Base-by-base conservation (phyloP, 2,888 invertebrate species). In the Dyspetes luteomarginatus region DNA sequence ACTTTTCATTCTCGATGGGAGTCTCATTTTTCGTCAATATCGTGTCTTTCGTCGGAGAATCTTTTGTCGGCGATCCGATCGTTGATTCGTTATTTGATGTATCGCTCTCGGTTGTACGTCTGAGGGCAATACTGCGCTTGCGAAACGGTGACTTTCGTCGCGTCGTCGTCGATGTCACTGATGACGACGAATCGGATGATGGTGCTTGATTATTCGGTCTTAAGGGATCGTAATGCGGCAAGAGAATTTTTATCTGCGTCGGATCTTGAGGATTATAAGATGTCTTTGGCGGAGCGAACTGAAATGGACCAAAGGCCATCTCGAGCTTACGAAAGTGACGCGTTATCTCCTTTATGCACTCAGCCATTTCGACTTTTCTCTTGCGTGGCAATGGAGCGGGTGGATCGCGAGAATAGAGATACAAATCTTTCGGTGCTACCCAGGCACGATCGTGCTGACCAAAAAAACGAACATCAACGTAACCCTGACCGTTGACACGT, bases 401-500 rank as follows among this genome's bases (percentile, higher is more conserved):
- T 0, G 92, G 91, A 0, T 92, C 95, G 86, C 95, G 94, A 0
- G 96, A 97, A 90, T 96, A 96, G 2, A 98, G 93, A 91, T 94
- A 98, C 88, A 97, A 97, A 90, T 98, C 97, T 84, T 95, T 95
- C 0, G 95, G 94, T 0, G 96, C 95, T 12, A 98, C 96, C 97
- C 98, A 97, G 4, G 98, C 97, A 71, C 97, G 94, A 92, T 98
- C 98, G 92, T 99, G 98, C 17, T 97, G 97, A 0, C 98, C 98
- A 92, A 99, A 99, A 93, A 99, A 99, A 1, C 98, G 93, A 1
- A 98, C 98, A 92, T 98, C 98, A 0, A 98, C 97, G 86, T 94
- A 92, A 0, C 96, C 95, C 5, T 94, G 92, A 17, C 93, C 90
- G 82, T 93, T 94, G 22, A 93, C 93, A 75, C 95, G 95, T 0